Percentiles rank a stretch among this genome's conserved stretches.
Evolutionary conservation across 92 coral and sea anemone genomes (phyloP).

Genomic region (Heliopora coerulea): DNA sequence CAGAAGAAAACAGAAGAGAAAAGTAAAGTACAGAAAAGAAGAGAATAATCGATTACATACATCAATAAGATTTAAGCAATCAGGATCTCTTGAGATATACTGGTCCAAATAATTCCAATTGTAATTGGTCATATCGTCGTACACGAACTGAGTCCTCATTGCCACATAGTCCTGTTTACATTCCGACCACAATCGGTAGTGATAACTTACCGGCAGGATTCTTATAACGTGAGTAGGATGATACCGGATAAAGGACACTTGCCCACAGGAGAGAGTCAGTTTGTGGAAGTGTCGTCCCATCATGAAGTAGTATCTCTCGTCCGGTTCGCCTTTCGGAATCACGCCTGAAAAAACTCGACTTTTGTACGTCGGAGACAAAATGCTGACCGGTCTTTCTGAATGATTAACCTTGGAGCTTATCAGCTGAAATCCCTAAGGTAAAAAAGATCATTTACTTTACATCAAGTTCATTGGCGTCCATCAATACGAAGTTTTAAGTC

Average conservation of each 20-base stretch:
- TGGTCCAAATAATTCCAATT: constrained; percentile 99
- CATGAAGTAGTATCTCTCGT: constrained; percentile 63
- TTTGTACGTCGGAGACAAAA: constrained; percentile 27
- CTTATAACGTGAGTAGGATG: constrained; percentile 76
- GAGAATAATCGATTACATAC: constrained; percentile 33
- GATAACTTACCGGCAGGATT: constrained; percentile 53
- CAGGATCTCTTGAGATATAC: constrained; percentile 76
- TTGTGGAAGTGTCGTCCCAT: constrained; percentile 87
- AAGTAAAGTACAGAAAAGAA: too few relatives aligned
- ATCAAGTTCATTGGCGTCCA: too few relatives aligned
- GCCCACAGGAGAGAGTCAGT: constrained; percentile 61
- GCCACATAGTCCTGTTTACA: constrained; percentile 48
- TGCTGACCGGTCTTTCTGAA: not conserved
- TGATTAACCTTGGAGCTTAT: constrained; percentile 47
- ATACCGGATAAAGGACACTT: constrained; percentile 76
- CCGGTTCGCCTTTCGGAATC: constrained; percentile 65
- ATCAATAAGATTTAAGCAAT: constrained; percentile 75
- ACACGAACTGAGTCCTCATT: constrained; percentile 54
- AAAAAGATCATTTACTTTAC: not conserved
- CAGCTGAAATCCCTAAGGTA: constrained; percentile 83
- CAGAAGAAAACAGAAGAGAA: not conserved
- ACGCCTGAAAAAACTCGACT: constrained; percentile 67
- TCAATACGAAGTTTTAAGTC: too few relatives aligned
- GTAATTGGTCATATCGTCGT: constrained; percentile 75
- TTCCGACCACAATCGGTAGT: constrained; percentile 70